phyloP scores from a whole-genome alignment of 2,113 vertebrate species.

The Sceloporus tristichus region DNA sequence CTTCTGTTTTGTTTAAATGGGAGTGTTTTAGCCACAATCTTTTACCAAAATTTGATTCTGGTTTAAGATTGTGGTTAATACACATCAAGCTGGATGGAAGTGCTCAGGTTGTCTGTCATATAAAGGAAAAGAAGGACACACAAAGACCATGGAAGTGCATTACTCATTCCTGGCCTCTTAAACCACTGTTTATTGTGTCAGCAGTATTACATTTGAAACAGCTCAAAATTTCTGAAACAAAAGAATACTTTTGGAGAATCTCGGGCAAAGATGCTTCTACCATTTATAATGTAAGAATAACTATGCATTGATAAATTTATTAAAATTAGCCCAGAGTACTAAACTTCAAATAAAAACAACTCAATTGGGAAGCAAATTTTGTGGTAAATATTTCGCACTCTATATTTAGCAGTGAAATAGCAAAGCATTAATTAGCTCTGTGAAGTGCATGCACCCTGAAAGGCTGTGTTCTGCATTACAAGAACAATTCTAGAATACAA shows the following conservation, averaged over 20 bases:
- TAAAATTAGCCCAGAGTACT: background rate
- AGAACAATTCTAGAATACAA: background rate
- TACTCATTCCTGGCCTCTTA: background rate
- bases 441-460: background rate
- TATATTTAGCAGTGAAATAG: background rate
- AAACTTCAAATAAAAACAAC: too few species aligned
- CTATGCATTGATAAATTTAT: background rate
- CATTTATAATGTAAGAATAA: background rate
- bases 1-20: background rate
- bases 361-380: too few species aligned
- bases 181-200: background rate
- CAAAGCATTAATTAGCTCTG: background rate
- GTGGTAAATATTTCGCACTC: background rate
- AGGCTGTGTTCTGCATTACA: background rate
- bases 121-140: background rate
- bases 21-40: background rate
- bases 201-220: background rate
- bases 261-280: background rate
- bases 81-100: background rate
- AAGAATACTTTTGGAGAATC: background rate
- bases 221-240: slow-evolving; percentile 3
- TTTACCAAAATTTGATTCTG: background rate
- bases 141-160: too few species aligned
- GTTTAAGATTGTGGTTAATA: background rate
- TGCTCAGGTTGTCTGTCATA: background rate